Evolutionary conservation across 2,113 vertebrate genomes (phyloP).

Genomic region (Canis aureus): DNA sequence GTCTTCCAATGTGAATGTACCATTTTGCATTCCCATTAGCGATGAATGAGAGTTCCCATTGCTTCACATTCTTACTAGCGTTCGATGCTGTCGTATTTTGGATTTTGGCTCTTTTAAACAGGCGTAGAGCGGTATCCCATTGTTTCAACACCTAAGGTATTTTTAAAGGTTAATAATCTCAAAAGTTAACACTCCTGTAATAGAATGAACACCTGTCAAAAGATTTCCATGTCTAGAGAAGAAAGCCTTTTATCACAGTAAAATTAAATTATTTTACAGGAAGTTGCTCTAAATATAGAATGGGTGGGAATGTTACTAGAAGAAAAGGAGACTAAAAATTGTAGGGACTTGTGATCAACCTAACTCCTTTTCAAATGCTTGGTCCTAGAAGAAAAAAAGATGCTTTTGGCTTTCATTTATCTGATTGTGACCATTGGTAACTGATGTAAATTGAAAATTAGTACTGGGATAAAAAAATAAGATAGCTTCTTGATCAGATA

Average conservation of each 20-base stretch:
- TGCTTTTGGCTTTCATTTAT: not conserved
- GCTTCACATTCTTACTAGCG: not conserved
- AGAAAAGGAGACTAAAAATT: conserved; percentile 12
- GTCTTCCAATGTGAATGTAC: not conserved
- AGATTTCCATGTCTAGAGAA: not conserved
- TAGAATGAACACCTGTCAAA: not conserved
- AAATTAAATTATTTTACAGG: conserved; percentile 11
- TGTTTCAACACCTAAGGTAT: not conserved
- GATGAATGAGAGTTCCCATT: not conserved
- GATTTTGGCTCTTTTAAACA: not conserved
- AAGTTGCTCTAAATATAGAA: not conserved
- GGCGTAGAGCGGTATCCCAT: not conserved
- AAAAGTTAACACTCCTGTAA: not conserved
- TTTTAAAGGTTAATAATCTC: not conserved
- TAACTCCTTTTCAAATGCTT: not conserved
- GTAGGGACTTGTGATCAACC: not conserved
- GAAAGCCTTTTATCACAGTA: not conserved
- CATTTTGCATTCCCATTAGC: not conserved
- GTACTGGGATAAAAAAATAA: not conserved
- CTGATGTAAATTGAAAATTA: not conserved
- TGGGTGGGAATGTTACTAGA: not conserved
- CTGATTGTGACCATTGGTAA: not conserved
- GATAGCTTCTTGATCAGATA: not conserved
- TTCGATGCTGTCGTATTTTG: not conserved
- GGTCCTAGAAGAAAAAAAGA: not conserved